A percentile compares a stretch with the other conserved stretches of the same genome.
phyloP scores from a whole-genome alignment of 2,113 vertebrate species.

The Bolborhynchus lineola region DNA sequence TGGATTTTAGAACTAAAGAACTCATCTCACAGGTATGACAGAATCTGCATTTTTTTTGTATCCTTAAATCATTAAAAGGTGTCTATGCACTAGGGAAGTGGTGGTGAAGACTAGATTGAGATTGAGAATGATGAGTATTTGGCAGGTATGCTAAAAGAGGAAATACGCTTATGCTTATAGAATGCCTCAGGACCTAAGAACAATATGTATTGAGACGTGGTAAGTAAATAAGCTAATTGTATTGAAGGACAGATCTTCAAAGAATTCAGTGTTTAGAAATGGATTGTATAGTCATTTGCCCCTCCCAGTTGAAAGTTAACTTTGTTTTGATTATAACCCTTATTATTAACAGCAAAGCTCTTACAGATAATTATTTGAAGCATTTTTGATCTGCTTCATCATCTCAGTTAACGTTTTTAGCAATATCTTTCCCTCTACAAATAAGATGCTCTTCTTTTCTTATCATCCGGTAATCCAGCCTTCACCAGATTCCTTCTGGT shows the following conservation, averaged over 20 bases:
- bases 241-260: background rate
- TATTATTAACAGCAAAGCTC: background rate
- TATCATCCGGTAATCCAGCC: background rate
- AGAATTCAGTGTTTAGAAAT: background rate
- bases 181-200: background rate
- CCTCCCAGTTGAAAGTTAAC: background rate
- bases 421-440: background rate
- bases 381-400: background rate
- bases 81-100: background rate
- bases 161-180: background rate
- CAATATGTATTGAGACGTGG: background rate
- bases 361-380: background rate
- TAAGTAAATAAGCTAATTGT: background rate
- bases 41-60: background rate
- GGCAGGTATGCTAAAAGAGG: background rate
- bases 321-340: background rate
- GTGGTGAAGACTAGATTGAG: background rate
- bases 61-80: background rate
- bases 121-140: background rate
- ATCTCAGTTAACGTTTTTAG: background rate
- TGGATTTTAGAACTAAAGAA: background rate
- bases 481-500: background rate
- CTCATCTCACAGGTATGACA: background rate
- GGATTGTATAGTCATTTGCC: background rate
- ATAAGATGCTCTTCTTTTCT: background rate